Evolutionary conservation across 1,140 invertebrate genomes (phyloP), one percentile per base, ranked within the genome.

Genomic region (Ips nitidus): DNA sequence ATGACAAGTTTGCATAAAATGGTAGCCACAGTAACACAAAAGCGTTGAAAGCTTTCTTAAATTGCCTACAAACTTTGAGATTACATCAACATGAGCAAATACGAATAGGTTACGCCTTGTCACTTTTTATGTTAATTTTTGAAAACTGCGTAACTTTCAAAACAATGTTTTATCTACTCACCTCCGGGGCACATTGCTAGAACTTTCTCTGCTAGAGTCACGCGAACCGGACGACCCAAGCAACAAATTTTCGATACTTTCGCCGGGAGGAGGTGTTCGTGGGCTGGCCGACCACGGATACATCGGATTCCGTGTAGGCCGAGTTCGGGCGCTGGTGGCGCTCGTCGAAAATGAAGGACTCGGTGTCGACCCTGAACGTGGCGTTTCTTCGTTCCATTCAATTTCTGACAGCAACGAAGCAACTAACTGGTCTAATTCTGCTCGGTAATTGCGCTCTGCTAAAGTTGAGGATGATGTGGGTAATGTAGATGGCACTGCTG

Each of bases 331-430:
- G 42, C 67, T 69, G n/a, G 53, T 67, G 5, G 52, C 37, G n/a
- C 8, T 45, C 2, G 66, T 37, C 4, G 66, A 50, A 50, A 1
- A 6, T 50, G 45, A 50, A 50, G 8, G 37, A 47, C 4, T 57
- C 39, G 52, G 50, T 2, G 6, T 7, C 3, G 47, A 41, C 22
- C 22, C 22, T 22, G 22, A 22, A 22, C 22, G 22, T 22, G 22
- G 22, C 22, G 22, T 22, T n/a, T 39, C 37, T 6, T 68, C 66
- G 22, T 66, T 69, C 3, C 62, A 38, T 52, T 75, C 72, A 45
- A 75, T 69, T 67, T 75, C 74, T 3, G 70, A 74, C 39, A 75
- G 45, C 6, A 75, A 38, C 8, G 71, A 56, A 3, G 72, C 72
- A 38, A 74, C 69, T 8, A 75, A 57, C 41, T 72, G 70, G 38